Conservation (phyloP, 2,113 vertebrate species). For the Sylvicapra grimmia region DNA sequence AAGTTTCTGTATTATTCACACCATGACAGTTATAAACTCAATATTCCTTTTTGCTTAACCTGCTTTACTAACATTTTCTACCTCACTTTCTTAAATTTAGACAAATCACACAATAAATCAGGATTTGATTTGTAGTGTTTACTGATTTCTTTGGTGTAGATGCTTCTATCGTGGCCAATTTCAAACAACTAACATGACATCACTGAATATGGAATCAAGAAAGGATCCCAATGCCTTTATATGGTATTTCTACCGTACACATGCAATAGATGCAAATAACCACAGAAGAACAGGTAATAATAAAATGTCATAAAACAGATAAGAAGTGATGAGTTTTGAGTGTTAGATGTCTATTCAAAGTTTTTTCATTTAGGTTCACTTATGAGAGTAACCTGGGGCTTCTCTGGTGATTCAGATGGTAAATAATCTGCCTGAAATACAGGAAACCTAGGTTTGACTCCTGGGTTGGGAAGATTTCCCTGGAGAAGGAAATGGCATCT, state of each 20-base stretch:
- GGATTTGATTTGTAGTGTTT: not conserved
- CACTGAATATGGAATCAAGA: not conserved
- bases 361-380: not conserved
- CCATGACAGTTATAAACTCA: not conserved
- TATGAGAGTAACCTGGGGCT: not conserved
- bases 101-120: not conserved
- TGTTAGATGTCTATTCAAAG: not conserved
- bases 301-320: not conserved
- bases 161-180: not conserved
- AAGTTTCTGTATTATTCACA: not conserved
- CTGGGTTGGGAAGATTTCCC: not conserved
- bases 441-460: not conserved
- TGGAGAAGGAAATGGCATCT: not conserved
- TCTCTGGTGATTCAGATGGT: not conserved
- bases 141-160: not conserved
- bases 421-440: not conserved
- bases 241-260: too few species aligned
- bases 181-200: not conserved
- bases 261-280: not conserved
- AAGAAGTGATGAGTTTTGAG: not conserved
- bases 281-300: not conserved
- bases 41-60: not conserved
- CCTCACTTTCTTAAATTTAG: not conserved
- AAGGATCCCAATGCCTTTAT: not conserved
- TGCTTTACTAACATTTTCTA: not conserved